A percentile compares a stretch with the other conserved stretches of the same genome.
These are phyloP conservation scores for Porites evermanni DNA, from an alignment of 92 coral and sea anemone genomes.

Conservation along the genomic window DNA sequence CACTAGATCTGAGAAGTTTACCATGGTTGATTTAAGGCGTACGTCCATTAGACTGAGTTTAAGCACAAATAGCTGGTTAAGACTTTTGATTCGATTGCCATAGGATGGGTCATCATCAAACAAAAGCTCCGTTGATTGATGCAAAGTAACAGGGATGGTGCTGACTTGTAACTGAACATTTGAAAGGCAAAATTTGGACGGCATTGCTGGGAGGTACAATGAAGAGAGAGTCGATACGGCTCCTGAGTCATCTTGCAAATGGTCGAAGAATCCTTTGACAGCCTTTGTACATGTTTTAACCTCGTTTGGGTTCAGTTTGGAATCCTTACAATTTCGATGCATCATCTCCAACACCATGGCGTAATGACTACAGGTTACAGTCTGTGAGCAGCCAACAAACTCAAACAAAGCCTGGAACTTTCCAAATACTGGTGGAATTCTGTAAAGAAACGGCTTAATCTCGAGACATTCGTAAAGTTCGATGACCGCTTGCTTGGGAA, in stretches of 20 bases:
- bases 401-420: conserved; percentile 28
- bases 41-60: conserved; percentile 12
- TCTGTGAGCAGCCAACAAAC: conserved; percentile 55
- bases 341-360: conserved; percentile 58
- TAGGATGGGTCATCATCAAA: conserved; percentile 63
- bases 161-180: background rate
- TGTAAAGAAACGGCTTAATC: conserved; percentile 73
- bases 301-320: conserved; percentile 61
- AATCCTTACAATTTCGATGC: background rate
- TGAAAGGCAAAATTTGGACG: background rate
- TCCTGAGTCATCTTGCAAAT: background rate
- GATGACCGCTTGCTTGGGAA: conserved; percentile 59
- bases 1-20: conserved; percentile 34
- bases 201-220: conserved; percentile 60
- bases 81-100: conserved; percentile 41
- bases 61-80: conserved; percentile 33
- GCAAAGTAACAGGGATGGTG: conserved; percentile 21
- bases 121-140: conserved; percentile 49
- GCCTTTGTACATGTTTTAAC: conserved; percentile 40
- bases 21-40: background rate
- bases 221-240: background rate
- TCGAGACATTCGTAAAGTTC: conserved; percentile 45
- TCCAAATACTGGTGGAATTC: conserved; percentile 48
- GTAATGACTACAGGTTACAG: conserved; percentile 57
- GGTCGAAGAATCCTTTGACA: conserved; percentile 56